Percentiles rank a stretch among this genome's conserved stretches.
phyloP scores from a whole-genome alignment of 1,140 invertebrate genomes.

The Drosophila ohnishii region DNA sequence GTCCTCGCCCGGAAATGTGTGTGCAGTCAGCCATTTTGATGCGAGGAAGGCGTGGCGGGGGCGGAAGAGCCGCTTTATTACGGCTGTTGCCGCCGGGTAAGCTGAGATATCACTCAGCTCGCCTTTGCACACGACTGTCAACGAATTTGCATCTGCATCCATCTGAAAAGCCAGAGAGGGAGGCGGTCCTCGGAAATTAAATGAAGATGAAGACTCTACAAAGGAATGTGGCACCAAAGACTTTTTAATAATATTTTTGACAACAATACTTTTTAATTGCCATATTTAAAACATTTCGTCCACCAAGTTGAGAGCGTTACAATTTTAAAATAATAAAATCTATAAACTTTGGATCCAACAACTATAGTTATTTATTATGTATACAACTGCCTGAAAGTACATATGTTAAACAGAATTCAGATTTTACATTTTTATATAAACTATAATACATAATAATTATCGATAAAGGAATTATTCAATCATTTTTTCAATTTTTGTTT shows the following conservation, averaged over 20 bases:
- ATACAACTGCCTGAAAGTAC: background rate
- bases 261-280: background rate
- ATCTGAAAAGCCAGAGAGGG: conserved; percentile 16
- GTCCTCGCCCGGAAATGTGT: conserved; percentile 46
- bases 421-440: background rate
- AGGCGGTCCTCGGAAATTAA: conserved; percentile 15
- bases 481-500: conserved; percentile 33
- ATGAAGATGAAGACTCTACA: background rate
- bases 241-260: background rate
- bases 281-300: background rate
- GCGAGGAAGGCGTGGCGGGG: conserved; percentile 1
- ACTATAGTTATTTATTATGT: background rate
- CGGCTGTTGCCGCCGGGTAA: conserved; percentile 27
- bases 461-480: conserved; percentile 56
- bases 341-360: no score
- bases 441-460: no score
- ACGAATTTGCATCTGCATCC: conserved; percentile 47
- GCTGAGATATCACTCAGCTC: conserved; percentile 51
- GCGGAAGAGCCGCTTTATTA: conserved; percentile 34
- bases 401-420: conserved; percentile 3
- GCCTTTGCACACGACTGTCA: conserved; percentile 40
- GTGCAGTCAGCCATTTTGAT: conserved; percentile 65
- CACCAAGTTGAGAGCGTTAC: background rate
- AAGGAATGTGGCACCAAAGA: no score
- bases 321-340: background rate